Evolutionary conservation across 2,797 vertebrate genomes (phyloP).

Genomic region (Lagorchestes hirsutus): DNA sequence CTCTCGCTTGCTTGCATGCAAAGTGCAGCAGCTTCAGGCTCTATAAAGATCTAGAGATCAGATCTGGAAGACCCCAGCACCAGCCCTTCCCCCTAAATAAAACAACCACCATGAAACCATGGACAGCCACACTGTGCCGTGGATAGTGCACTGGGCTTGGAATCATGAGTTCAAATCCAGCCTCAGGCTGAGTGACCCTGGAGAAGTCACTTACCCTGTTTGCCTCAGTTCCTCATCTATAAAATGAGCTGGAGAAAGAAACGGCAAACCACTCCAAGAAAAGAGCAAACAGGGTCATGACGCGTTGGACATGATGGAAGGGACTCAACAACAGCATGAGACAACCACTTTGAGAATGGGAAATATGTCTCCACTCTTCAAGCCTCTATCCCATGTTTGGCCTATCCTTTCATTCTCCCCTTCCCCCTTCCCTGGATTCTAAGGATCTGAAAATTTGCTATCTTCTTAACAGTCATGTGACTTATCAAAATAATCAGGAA

Average conservation of each 20-base stretch:
- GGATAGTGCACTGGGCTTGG: background rate
- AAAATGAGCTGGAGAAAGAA: background rate
- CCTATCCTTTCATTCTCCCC: background rate
- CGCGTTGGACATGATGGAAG: background rate
- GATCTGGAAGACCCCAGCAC: background rate
- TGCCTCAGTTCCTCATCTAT: background rate
- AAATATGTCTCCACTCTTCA: background rate
- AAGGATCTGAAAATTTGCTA: background rate
- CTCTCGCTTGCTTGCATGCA: background rate
- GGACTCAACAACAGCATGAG: background rate
- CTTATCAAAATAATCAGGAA: background rate
- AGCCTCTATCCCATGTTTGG: background rate
- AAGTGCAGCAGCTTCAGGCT: background rate
- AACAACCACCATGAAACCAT: background rate
- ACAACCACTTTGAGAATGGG: background rate
- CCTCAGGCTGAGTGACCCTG: background rate
- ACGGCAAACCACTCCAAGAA: background rate
- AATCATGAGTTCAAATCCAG: background rate
- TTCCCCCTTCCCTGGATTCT: background rate
- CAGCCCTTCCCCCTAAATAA: background rate
- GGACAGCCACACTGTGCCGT: background rate
- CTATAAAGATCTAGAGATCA: background rate
- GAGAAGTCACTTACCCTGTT: too few relatives aligned
- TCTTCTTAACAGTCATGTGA: background rate
- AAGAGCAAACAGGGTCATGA: background rate